These are phyloP conservation scores for Polyploca ridens DNA, from an alignment of 2,888 invertebrate genomes.

Conservation along the genomic window DNA sequence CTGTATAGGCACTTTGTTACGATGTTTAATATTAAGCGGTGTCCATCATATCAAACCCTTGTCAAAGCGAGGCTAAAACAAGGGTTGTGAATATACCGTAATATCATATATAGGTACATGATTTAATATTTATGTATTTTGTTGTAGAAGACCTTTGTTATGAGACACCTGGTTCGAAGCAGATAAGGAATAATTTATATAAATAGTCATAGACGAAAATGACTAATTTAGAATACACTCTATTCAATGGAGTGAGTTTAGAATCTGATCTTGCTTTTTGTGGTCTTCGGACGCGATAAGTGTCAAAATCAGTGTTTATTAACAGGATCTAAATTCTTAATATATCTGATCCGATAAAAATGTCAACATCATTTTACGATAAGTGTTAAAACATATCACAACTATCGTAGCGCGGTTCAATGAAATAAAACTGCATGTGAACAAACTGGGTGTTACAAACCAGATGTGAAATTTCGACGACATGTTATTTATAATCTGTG, in stretches of 20 bases:
- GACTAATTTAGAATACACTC: too few species aligned
- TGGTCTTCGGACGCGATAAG: too few species aligned
- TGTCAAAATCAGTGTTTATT: too few species aligned
- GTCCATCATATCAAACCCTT: constrained; percentile 4
- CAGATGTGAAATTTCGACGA: constrained; percentile 20
- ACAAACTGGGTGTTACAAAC: constrained; percentile 16
- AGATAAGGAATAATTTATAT: background rate
- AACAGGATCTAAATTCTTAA: too few species aligned
- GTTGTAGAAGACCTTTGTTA: background rate
- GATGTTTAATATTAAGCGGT: background rate
- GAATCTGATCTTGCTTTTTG: too few species aligned
- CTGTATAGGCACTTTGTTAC: background rate
- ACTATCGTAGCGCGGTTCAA: background rate
- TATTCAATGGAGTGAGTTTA: too few species aligned
- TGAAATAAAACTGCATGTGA: background rate
- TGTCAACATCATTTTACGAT: too few species aligned
- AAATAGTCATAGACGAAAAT: background rate
- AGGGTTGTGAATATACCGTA: background rate
- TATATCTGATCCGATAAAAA: too few species aligned
- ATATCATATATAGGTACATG: background rate
- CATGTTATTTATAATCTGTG: constrained; percentile 25
- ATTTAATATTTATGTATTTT: background rate
- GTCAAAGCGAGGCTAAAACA: constrained; percentile 3
- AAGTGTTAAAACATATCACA: too few species aligned
- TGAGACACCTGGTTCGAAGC: background rate